Conservation (phyloP, 2,113 vertebrate genomes). For the Falcunculus frontatus region DNA sequence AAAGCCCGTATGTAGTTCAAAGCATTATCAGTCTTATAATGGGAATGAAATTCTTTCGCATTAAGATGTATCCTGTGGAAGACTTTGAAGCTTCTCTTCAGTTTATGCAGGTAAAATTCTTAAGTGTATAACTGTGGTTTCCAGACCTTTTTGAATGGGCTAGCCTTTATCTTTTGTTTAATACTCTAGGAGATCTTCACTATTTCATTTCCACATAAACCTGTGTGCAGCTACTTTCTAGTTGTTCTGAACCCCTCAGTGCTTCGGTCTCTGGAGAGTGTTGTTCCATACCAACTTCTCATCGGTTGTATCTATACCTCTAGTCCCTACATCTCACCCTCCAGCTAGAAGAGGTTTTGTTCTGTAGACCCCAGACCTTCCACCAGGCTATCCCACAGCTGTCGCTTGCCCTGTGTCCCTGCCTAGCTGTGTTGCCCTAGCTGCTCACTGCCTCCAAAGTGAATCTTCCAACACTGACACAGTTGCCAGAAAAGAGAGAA, state of each 20-base stretch:
- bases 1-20: slow-evolving; percentile 90
- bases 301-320: not conserved
- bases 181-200: not conserved
- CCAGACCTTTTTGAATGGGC: not conserved
- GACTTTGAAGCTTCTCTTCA: slow-evolving; percentile 98
- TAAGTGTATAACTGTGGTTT: not conserved
- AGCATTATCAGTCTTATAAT: slow-evolving; percentile 98
- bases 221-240: not conserved
- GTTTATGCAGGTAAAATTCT: slow-evolving; percentile 92
- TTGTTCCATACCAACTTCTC: not conserved
- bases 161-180: not conserved
- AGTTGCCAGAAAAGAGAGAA: not conserved
- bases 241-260: not conserved
- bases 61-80: slow-evolving; percentile 99
- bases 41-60: slow-evolving; percentile 98
- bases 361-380: not conserved
- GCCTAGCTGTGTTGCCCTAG: not conserved
- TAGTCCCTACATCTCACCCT: not conserved
- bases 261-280: not conserved
- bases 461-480: not conserved
- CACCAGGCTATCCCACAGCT: not conserved
- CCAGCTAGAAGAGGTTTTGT: not conserved
- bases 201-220: not conserved
- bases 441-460: not conserved
- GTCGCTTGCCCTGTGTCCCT: not conserved